Evolutionary conservation across 2,113 vertebrate species (phyloP).

Genomic region (Regulus satrapa): DNA sequence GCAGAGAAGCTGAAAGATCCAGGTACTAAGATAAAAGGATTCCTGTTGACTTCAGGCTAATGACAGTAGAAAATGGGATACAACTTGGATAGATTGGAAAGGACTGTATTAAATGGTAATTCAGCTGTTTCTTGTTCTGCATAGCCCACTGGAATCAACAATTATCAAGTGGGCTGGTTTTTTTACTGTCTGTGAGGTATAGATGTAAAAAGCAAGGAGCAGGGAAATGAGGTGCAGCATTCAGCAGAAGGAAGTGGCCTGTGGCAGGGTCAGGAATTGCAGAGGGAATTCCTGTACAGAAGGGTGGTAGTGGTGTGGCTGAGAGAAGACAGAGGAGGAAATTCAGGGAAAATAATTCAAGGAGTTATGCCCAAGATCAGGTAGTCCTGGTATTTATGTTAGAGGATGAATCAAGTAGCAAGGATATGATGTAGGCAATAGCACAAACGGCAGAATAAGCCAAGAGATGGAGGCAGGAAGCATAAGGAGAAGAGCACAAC

Average conservation of each 20-base stretch:
- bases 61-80: neutral
- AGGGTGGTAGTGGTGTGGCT: neutral
- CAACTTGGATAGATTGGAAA: neutral
- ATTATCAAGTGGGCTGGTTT: neutral
- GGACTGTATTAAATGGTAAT: neutral
- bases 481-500: neutral
- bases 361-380: neutral
- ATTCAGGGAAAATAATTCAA: neutral
- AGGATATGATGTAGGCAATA: neutral
- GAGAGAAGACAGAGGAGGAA: neutral
- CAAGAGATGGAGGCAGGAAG: neutral
- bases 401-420: neutral
- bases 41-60: neutral
- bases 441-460: neutral
- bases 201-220: neutral
- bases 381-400: neutral
- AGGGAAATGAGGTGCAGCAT: neutral
- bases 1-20: slow-evolving; percentile 83
- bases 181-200: neutral
- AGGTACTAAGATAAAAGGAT: slow-evolving; percentile 64
- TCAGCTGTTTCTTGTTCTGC: neutral
- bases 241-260: neutral
- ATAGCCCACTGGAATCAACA: neutral
- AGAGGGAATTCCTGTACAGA: neutral
- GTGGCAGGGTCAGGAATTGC: neutral